A percentile compares a stretch with the other conserved stretches of the same genome.
Evolutionary conservation across 1,140 invertebrate species (phyloP).

Genomic region (Dysdera silvatica): DNA sequence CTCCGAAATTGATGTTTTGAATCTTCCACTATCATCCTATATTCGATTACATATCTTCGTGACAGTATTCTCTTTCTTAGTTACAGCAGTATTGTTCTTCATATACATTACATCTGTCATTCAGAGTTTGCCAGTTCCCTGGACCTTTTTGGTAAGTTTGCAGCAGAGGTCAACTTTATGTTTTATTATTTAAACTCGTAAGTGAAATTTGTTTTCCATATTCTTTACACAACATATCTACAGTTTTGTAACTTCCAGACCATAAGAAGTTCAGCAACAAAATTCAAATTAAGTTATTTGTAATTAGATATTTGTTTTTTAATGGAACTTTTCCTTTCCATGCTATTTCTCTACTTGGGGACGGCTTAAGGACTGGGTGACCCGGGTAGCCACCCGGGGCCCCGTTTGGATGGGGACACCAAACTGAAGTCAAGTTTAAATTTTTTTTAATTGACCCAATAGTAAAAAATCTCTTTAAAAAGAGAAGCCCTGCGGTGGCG

Average conservation of each 20-base stretch:
- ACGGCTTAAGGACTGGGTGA: no score
- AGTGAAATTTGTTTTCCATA: not conserved
- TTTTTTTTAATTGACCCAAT: no score
- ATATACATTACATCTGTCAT: slow-evolving; percentile 5
- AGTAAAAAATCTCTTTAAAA: no score
- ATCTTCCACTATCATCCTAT: slow-evolving; percentile 17
- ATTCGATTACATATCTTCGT: slow-evolving; percentile 25
- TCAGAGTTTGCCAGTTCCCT: slow-evolving; percentile 12
- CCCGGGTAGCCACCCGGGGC: no score
- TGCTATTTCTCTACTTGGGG: no score
- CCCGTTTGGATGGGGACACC: no score
- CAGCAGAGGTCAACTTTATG: not conserved
- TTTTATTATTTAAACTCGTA: not conserved
- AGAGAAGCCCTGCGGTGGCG: no score
- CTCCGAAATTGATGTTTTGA: slow-evolving; percentile 2
- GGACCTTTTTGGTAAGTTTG: slow-evolving; percentile 17
- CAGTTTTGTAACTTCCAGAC: not conserved
- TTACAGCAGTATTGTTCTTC: slow-evolving; percentile 5
- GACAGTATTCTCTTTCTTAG: slow-evolving; percentile 14
- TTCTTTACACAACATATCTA: not conserved
- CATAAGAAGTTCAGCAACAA: no score
- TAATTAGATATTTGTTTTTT: no score
- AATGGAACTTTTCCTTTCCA: no score
- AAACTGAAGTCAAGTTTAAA: no score
- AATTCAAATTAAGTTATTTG: no score